Conservation (phyloP, 2,113 vertebrate species). For the Motacilla tschutschensis region DNA sequence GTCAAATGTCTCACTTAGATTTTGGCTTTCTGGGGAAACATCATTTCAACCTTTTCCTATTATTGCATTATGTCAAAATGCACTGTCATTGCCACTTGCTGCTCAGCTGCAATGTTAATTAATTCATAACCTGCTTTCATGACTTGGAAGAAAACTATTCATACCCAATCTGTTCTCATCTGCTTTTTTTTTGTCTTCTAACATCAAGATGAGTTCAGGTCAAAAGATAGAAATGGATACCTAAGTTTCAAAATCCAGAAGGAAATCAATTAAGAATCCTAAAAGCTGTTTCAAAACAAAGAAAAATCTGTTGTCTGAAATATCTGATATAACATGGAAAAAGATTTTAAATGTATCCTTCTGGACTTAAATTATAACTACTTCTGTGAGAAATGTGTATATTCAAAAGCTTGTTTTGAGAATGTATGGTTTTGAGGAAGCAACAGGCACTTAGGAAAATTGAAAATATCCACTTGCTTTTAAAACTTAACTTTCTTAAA, state of each 20-base stretch:
- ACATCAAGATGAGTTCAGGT: not conserved
- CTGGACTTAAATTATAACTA: not conserved
- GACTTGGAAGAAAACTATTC: not conserved
- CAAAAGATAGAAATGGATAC: not conserved
- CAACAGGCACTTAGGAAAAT: not conserved
- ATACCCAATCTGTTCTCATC: not conserved
- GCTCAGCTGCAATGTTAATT: not conserved
- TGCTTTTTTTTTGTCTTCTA: not conserved
- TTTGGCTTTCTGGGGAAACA: not conserved
- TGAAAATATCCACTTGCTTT: not conserved
- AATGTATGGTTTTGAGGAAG: not conserved
- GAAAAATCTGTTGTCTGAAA: not conserved
- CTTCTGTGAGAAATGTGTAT: not conserved
- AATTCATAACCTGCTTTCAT: not conserved
- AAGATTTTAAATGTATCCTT: not conserved
- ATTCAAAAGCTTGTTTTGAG: not conserved
- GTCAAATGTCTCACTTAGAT: not conserved
- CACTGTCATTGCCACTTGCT: not conserved
- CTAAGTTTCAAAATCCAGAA: not conserved
- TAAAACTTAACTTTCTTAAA: not conserved
- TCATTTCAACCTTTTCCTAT: not conserved
- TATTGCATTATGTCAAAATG: not conserved
- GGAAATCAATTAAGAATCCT: not conserved
- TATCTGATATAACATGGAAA: not conserved
- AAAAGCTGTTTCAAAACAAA: not conserved